These are phyloP conservation scores for Eumaeus atala DNA, from an alignment of 1,140 invertebrate genomes.

Conservation along the genomic window DNA sequence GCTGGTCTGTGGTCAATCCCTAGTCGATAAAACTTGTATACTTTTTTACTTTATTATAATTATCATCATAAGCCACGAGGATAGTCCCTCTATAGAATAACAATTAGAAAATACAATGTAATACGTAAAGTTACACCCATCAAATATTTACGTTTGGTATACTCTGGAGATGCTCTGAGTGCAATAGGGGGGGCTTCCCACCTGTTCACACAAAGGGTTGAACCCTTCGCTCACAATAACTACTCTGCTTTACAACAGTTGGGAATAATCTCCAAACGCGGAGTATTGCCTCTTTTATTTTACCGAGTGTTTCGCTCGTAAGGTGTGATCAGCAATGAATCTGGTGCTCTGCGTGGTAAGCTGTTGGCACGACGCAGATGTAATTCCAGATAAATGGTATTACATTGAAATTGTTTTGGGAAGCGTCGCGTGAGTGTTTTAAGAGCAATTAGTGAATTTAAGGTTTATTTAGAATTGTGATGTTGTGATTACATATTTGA, in stretches of 20 bases:
- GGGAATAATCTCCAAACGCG: background rate
- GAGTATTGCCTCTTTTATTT: constrained; percentile 3
- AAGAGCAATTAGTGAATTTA: constrained; percentile 13
- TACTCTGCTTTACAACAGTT: background rate
- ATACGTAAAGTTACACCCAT: constrained; percentile 21
- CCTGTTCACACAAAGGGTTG: constrained; percentile 32
- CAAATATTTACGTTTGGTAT: constrained; percentile 31
- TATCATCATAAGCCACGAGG: background rate
- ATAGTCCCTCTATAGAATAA: constrained; percentile 1
- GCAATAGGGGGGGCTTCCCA: constrained; percentile 28
- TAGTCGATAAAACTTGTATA: too few relatives aligned
- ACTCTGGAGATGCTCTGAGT: constrained; percentile 27
- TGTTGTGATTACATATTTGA: background rate
- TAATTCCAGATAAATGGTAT: constrained; percentile 19
- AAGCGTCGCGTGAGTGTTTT: constrained; percentile 12
- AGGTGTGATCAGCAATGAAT: constrained; percentile 11
- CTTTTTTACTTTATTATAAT: too few relatives aligned
- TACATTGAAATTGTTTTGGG: constrained; percentile 16
- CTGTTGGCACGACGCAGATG: constrained; percentile 4
- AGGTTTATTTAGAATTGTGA: constrained; percentile 4
- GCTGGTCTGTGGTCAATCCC: too few relatives aligned
- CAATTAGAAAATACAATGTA: constrained; percentile 16
- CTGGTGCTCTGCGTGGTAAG: constrained; percentile 1
- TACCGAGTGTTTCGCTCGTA: background rate
- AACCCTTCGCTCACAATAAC: constrained; percentile 20